A percentile compares a stretch with the other conserved stretches of the same genome.
phyloP scores from a whole-genome alignment of 2,113 vertebrate genomes.

The Dasypus novemcinctus region DNA sequence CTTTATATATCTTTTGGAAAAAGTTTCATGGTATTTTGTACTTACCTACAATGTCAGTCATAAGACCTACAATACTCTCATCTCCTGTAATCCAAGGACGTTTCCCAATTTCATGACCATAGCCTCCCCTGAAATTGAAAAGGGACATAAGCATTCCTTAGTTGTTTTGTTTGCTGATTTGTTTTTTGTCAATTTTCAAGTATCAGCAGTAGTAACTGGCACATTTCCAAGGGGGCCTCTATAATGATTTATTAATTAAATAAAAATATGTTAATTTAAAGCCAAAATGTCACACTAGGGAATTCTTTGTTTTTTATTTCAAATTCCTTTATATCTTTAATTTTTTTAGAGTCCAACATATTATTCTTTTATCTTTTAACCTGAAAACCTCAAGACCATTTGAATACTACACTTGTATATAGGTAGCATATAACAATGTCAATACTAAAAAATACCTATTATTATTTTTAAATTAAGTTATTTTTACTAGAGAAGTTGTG shows the following conservation, averaged over 20 bases:
- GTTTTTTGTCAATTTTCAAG: neutral
- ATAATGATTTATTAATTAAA: neutral
- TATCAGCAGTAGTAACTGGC: neutral
- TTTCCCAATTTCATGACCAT: conserved; percentile 88
- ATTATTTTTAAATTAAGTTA: neutral
- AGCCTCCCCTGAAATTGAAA: conserved; percentile 86
- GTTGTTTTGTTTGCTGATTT: neutral
- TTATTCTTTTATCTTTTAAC: neutral
- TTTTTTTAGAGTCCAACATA: neutral
- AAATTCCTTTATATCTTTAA: neutral
- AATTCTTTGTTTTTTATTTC: neutral
- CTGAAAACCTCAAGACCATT: neutral
- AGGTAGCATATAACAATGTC: neutral
- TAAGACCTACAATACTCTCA: conserved; percentile 87
- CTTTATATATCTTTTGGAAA: neutral
- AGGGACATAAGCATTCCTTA: conserved; percentile 15
- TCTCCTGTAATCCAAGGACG: conserved; percentile 94
- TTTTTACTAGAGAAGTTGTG: too few species aligned
- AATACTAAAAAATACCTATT: neutral
- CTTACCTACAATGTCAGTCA: conserved; percentile 93
- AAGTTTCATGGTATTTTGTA: neutral
- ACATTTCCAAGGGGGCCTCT: neutral
- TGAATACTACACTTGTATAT: neutral
- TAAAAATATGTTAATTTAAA: neutral
- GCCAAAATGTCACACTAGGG: neutral